A percentile compares a stretch with the other conserved stretches of the same genome.
These are phyloP conservation scores for Augochlorella aurata DNA, from an alignment of 2,888 invertebrate species.

Conservation along the genomic window DNA sequence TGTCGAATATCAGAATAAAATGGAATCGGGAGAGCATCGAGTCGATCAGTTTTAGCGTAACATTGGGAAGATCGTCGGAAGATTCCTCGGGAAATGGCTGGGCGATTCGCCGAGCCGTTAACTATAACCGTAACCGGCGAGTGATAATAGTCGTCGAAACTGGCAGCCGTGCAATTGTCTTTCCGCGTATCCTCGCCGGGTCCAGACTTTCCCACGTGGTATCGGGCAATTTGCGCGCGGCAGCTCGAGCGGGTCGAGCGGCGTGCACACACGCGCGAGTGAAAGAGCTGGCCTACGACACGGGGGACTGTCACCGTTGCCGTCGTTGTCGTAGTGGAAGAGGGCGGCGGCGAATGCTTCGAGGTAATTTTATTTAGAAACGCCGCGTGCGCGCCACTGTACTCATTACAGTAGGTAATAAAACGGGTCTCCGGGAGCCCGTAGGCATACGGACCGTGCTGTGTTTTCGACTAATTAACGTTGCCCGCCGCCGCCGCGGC, in stretches of 20 bases:
- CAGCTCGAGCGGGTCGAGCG: neutral
- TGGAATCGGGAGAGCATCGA: neutral
- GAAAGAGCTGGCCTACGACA: slow-evolving; percentile 30
- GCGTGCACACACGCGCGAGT: neutral
- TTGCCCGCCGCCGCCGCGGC: slow-evolving; percentile 56
- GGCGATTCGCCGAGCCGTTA: neutral
- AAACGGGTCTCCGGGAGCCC: slow-evolving; percentile 61
- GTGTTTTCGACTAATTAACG: slow-evolving; percentile 72
- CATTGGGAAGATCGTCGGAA: slow-evolving; percentile 14
- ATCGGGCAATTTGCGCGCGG: slow-evolving; percentile 21
- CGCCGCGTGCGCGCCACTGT: slow-evolving; percentile 62
- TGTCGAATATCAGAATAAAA: neutral
- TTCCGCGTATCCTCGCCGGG: neutral
- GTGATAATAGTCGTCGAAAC: slow-evolving; percentile 37
- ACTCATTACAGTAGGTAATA: slow-evolving; percentile 68
- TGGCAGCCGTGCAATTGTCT: slow-evolving; percentile 18
- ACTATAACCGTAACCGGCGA: slow-evolving; percentile 18
- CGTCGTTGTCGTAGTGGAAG: slow-evolving; percentile 31
- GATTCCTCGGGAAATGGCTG: slow-evolving; percentile 6
- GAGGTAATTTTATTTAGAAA: slow-evolving; percentile 71
- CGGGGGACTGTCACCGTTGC: slow-evolving; percentile 16
- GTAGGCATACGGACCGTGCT: slow-evolving; percentile 63
- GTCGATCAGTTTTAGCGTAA: neutral
- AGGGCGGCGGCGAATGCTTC: slow-evolving; percentile 55
- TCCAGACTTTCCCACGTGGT: slow-evolving; percentile 31